A percentile compares a stretch with the other conserved stretches of the same genome.
These are phyloP conservation scores for Casuarius casuarius DNA, from an alignment of 2,113 vertebrate species.

Conservation along the genomic window DNA sequence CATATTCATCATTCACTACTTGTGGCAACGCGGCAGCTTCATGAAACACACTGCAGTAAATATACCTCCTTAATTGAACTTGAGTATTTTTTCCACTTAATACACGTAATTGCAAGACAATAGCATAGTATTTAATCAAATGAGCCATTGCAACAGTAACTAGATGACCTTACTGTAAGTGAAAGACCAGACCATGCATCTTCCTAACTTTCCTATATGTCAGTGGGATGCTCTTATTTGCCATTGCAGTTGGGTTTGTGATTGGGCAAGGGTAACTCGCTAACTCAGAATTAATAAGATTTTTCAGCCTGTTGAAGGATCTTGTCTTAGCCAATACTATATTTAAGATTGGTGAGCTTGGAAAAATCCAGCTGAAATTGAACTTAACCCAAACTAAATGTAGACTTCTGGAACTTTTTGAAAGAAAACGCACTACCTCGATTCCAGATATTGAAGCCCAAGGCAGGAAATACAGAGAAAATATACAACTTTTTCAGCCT, in stretches of 20 bases:
- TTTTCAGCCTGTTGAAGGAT: conserved; percentile 5
- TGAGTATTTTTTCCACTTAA: conserved; percentile 72
- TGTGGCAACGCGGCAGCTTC: conserved; percentile 60
- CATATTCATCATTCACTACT: conserved; percentile 62
- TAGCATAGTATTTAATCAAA: conserved; percentile 74
- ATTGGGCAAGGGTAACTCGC: background rate
- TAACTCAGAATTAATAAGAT: background rate
- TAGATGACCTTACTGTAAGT: conserved; percentile 65
- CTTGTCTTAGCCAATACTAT: background rate
- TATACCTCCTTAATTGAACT: conserved; percentile 73
- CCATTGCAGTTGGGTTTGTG: background rate
- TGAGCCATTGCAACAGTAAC: conserved; percentile 74
- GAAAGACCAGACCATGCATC: conserved; percentile 33
- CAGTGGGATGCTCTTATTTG: conserved; percentile 28
- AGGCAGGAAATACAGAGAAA: conserved; percentile 1
- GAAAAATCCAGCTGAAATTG: conserved; percentile 53
- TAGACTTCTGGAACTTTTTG: conserved; percentile 55
- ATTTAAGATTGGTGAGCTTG: conserved; percentile 27
- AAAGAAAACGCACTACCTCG: conserved; percentile 60
- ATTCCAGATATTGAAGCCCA: conserved; percentile 55
- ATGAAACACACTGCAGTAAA: conserved; percentile 65
- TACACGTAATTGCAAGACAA: conserved; percentile 72
- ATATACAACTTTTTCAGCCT: background rate
- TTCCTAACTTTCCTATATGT: conserved; percentile 25
- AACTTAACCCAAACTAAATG: conserved; percentile 49